Evolutionary conservation across 2,113 vertebrate species (phyloP).

Genomic region (Oxyura jamaicensis): DNA sequence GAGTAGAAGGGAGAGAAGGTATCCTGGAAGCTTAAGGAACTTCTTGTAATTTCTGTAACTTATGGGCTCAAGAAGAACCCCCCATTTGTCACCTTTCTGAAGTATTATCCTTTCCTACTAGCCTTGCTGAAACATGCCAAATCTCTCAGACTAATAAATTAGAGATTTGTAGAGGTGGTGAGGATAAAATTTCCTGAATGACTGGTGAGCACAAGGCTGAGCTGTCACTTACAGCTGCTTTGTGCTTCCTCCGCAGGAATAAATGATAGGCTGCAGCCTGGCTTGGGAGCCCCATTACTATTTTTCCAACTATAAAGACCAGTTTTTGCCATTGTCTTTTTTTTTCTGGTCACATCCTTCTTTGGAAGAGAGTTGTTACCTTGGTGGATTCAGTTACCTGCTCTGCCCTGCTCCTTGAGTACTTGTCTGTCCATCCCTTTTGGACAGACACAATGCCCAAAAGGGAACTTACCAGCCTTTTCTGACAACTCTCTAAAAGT

Average conservation of each 20-base stretch:
- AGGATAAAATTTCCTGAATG: conserved; percentile 14
- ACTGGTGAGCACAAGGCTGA: not conserved
- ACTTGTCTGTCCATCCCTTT: not conserved
- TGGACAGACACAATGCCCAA: not conserved
- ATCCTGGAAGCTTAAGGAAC: not conserved
- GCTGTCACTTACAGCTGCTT: not conserved
- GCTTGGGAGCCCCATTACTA: not conserved
- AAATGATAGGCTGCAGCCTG: not conserved
- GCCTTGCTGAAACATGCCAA: not conserved
- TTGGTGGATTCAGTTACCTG: not conserved
- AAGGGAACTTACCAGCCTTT: not conserved
- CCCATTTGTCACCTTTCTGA: not conserved
- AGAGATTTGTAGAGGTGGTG: not conserved
- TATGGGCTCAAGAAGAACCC: not conserved
- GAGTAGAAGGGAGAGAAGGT: not conserved
- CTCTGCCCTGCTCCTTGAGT: not conserved
- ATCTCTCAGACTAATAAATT: not conserved
- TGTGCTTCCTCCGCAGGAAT: not conserved
- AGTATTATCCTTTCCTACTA: not conserved
- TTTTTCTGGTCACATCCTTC: not conserved
- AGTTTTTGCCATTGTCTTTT: not conserved
- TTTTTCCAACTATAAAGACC: not conserved
- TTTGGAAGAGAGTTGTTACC: not conserved
- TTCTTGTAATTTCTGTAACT: not conserved
- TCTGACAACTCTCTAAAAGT: not conserved